Conservation (phyloP, 1,140 invertebrate species). For the Neodiprion pinetum region DNA sequence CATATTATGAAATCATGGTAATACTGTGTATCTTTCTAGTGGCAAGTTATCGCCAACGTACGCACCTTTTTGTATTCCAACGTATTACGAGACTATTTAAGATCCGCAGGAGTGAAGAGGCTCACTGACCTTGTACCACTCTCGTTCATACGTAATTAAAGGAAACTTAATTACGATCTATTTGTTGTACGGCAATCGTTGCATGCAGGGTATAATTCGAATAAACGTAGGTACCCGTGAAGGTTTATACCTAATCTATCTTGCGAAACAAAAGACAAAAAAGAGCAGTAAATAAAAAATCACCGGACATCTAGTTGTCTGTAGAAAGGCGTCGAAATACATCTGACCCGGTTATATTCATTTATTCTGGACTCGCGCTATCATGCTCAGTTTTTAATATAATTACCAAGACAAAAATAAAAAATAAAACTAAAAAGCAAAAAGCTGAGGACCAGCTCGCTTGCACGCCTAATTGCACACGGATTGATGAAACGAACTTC, state of each 20-base stretch:
- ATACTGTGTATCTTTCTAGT: not conserved
- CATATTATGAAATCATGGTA: not conserved
- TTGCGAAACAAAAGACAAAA: not conserved
- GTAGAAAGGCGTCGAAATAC: not conserved
- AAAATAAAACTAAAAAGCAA: too few relatives aligned
- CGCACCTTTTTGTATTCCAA: too few relatives aligned
- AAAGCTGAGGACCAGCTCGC: too few relatives aligned
- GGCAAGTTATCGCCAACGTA: not conserved
- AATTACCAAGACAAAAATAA: too few relatives aligned
- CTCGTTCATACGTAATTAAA: not conserved
- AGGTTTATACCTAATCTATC: not conserved
- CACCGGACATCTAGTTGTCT: not conserved
- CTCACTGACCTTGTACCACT: conserved; percentile 2
- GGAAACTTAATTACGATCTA: not conserved
- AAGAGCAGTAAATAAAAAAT: not conserved
- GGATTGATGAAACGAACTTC: too few relatives aligned
- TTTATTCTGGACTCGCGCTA: not conserved
- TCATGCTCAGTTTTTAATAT: too few relatives aligned
- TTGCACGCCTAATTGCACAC: too few relatives aligned
- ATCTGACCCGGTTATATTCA: conserved; percentile 1
- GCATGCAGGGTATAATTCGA: too few relatives aligned
- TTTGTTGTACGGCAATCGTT: too few relatives aligned
- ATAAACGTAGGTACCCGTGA: not conserved
- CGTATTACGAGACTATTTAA: not conserved
- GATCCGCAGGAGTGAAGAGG: not conserved